Conservation (phyloP, 2,797 vertebrate species). For the Myotis planiceps region DNA sequence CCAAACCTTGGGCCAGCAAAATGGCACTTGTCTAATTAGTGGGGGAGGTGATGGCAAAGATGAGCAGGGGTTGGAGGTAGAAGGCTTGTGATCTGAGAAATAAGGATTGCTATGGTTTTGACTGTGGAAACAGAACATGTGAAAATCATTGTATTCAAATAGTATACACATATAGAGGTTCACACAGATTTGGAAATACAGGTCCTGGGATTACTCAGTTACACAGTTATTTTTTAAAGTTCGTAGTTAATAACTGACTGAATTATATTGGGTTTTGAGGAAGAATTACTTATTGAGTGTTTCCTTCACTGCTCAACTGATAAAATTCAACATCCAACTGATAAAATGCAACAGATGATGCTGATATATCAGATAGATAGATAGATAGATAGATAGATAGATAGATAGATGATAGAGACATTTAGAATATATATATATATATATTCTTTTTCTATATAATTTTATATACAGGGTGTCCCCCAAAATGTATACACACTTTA, state of each 20-base stretch:
- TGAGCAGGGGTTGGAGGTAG: background rate
- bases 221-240: background rate
- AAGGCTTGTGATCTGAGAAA: background rate
- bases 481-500: background rate
- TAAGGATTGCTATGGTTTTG: background rate
- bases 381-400: background rate
- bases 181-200: background rate
- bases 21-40: background rate
- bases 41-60: background rate
- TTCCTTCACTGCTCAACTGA: background rate
- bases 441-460: background rate
- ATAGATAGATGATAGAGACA: background rate
- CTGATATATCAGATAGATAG: background rate
- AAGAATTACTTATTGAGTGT: background rate
- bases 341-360: background rate
- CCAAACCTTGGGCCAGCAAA: background rate
- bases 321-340: background rate
- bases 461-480: background rate
- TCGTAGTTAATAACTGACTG: background rate
- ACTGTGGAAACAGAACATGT: background rate
- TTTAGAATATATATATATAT: background rate
- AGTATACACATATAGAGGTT: rapidly evolving
- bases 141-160: background rate
- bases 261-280: background rate
- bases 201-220: background rate